Conservation (phyloP, 2,797 vertebrate genomes). For the Naso thynnoides region DNA sequence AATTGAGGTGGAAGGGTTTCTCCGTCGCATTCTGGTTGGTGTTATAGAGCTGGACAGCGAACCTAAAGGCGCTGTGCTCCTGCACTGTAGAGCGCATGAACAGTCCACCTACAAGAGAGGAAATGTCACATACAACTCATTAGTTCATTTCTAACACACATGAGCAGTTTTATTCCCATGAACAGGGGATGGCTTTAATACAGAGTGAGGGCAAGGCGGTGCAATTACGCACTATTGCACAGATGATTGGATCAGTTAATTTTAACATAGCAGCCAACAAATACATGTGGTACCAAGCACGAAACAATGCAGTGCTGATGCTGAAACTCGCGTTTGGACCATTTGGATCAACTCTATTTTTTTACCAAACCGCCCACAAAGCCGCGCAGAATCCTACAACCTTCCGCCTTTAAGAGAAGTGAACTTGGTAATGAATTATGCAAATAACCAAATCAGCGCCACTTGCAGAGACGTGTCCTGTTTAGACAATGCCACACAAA, state of each 20-base stretch:
- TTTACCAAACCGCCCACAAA: conserved; percentile 44
- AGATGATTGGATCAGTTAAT: neutral
- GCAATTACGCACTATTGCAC: neutral
- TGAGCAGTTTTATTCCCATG: neutral
- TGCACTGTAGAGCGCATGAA: conserved; percentile 98
- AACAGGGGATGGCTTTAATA: neutral
- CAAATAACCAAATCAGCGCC: conserved; percentile 11
- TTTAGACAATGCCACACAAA: conserved; percentile 25
- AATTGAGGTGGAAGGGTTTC: conserved; percentile 98
- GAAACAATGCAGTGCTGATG: conserved; percentile 43
- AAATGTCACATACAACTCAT: conserved; percentile 48
- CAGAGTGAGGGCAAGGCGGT: neutral
- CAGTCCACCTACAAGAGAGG: conserved; percentile 90
- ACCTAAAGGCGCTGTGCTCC: conserved; percentile 99
- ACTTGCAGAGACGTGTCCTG: conserved; percentile 38
- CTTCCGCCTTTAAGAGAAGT: conserved; percentile 26
- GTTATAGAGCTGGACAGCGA: conserved; percentile 98
- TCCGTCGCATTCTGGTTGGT: conserved; percentile 99
- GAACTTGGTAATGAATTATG: conserved; percentile 63
- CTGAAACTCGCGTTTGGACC: conserved; percentile 39
- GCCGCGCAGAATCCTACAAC: conserved; percentile 23
- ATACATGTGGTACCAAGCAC: neutral
- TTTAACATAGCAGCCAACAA: conserved; percentile 4
- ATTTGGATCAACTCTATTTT: conserved; percentile 57
- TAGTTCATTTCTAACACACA: conserved; percentile 18